Base-by-base conservation (phyloP, 2,113 vertebrate genomes). In the Harpagus bidentatus region DNA sequence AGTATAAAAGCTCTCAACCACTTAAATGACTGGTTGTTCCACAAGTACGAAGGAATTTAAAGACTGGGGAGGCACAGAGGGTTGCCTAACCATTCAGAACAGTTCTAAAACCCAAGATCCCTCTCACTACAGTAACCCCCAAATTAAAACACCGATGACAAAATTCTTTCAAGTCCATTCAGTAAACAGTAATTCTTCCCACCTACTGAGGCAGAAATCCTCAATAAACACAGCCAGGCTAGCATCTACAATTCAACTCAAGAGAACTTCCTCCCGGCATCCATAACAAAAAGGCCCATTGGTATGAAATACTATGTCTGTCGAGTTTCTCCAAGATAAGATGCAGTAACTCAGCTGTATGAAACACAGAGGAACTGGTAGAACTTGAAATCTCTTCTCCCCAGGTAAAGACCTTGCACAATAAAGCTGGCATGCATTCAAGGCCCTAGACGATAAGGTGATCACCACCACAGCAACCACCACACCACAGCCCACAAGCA, bases 381-480 rank as follows among this genome's bases (percentile, higher is more conserved):
- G 86, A 95, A 97, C 93, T 93, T 73, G 96, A 91, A 94, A 85
- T 77, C 32, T 87, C 77, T 88, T 92, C 77, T 86, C 69, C 55
- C 19, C 86, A 70, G 89, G 88, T 95, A 70, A 96, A 91, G 66
- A 82, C 18, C 20, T 76, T 94, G 66, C 74, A 73, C 55, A 97
- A 90, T 38, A 82, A 85, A 85, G 38, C 36, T 47, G 63, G 67
- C 45, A 19, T 58, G 61, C 28, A 50, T 28, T 53, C 58, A 45
- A 94, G 43, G 23, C 14, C 50, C 50, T 52, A 52, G 50, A 52
- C 5, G 3, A 93, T 31, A 48, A 94, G 48, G 23, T 50, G 23
- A 72, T 72, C 53, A 32, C 28, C 56, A 67, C 50, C 47, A 90
- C 58, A 78, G 70, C 36, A 58, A 58, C 31, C 7, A 70, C 10